phyloP scores from a whole-genome alignment of 2,113 vertebrate genomes.

The Urocitellus parryii region DNA sequence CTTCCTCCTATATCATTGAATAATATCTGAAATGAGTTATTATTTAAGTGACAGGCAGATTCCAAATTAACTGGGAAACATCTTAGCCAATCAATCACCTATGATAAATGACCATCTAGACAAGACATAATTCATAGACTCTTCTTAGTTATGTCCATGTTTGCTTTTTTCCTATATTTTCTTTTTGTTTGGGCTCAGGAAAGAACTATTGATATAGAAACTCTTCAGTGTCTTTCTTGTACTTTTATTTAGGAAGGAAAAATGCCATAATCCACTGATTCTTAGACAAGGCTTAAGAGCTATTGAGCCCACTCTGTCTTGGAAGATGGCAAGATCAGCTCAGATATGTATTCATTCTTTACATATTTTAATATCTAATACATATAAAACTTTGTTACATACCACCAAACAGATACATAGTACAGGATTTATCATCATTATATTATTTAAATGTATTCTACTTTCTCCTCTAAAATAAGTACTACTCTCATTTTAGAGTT shows the following conservation, averaged over 20 bases:
- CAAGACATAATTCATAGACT: neutral
- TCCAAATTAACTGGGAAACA: neutral
- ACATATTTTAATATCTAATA: slow-evolving; percentile 30
- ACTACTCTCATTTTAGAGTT: neutral
- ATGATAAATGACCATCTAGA: neutral
- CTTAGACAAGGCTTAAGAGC: neutral
- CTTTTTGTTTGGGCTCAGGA: neutral
- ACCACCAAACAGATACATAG: neutral
- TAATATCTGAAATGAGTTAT: neutral
- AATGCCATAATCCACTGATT: neutral
- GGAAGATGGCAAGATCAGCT: neutral
- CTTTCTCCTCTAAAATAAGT: neutral
- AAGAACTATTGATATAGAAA: neutral
- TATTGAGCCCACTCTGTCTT: neutral
- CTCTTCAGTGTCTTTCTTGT: neutral
- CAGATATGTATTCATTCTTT: neutral
- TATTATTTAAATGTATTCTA: neutral
- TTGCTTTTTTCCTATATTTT: neutral
- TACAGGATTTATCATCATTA: neutral
- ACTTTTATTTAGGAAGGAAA: neutral
- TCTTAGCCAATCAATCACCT: neutral
- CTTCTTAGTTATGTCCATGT: neutral
- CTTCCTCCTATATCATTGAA: neutral
- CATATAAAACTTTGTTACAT: neutral
- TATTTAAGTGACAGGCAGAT: slow-evolving; percentile 57